Percentiles rank a stretch among this genome's conserved stretches.
phyloP scores from a whole-genome alignment of 2,113 vertebrate genomes.

The Circaetus cinerascens region DNA sequence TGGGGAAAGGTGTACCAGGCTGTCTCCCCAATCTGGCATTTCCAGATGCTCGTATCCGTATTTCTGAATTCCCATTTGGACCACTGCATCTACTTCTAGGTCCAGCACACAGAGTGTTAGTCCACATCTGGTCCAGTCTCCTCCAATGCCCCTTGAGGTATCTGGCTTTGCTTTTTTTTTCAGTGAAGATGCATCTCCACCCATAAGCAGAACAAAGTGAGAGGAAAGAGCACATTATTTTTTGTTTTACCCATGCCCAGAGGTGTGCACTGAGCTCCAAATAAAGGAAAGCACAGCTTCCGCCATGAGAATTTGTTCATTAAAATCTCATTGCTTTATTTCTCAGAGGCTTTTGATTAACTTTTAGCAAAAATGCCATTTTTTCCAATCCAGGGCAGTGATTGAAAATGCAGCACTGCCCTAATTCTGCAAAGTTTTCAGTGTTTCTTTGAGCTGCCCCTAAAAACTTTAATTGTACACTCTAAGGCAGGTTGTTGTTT shows the following conservation, averaged over 20 bases:
- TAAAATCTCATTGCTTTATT: constrained; percentile 56
- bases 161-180: neutral
- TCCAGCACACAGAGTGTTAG: neutral
- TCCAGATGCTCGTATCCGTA: neutral
- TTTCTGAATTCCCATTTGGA: neutral
- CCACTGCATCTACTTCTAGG: neutral
- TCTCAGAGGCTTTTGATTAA: constrained; percentile 58
- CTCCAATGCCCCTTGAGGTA: neutral
- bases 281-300: neutral
- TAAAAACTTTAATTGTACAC: neutral
- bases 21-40: neutral
- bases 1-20: neutral
- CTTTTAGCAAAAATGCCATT: neutral
- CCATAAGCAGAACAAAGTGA: neutral
- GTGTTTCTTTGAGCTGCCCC: neutral
- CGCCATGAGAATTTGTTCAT: constrained; percentile 46
- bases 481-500: neutral
- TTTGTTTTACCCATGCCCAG: neutral
- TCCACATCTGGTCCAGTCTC: neutral
- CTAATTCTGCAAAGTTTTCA: constrained; percentile 29
- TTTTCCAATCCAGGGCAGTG: neutral
- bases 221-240: neutral
- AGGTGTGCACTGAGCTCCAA: neutral
- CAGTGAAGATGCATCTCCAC: neutral
- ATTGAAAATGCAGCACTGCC: constrained; percentile 4